Evolutionary conservation across 2,113 vertebrate genomes (phyloP).

Genomic region (Sinocyclocheilus grahami): DNA sequence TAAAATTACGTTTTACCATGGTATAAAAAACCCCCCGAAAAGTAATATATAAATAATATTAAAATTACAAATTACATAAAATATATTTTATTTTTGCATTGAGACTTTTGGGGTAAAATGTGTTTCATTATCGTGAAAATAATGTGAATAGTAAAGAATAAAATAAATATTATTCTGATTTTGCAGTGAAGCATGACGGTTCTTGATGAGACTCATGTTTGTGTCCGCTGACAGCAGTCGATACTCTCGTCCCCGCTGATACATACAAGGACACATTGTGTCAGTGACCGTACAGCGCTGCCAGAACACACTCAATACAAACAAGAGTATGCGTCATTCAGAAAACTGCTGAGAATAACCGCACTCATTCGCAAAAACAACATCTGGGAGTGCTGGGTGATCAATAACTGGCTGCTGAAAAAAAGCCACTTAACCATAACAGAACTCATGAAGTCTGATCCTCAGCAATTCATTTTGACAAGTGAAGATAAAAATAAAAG

Average conservation of each 20-base stretch:
- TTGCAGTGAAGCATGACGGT: too few species aligned
- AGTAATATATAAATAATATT: too few species aligned
- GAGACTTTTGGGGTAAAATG: too few species aligned
- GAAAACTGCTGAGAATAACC: background rate
- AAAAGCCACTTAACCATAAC: background rate
- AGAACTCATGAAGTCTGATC: background rate
- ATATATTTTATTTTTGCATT: too few species aligned
- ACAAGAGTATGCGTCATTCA: slow-evolving; percentile 25
- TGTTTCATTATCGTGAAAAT: too few species aligned
- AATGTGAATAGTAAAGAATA: too few species aligned
- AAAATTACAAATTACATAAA: too few species aligned
- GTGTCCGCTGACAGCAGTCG: background rate
- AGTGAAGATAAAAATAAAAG: background rate
- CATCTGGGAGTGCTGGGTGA: background rate
- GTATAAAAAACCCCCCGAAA: too few species aligned
- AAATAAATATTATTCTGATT: too few species aligned
- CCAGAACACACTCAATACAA: slow-evolving; percentile 19
- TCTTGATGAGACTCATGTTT: background rate
- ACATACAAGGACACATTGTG: background rate
- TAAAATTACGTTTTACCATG: too few species aligned
- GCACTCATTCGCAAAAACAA: background rate
- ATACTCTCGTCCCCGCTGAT: background rate
- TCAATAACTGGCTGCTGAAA: background rate
- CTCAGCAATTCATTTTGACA: background rate
- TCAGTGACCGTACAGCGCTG: background rate